A percentile compares a stretch with the other conserved stretches of the same genome.
Evolutionary conservation across 2,113 vertebrate genomes (phyloP).

Genomic region (Puffinus mauretanicus): DNA sequence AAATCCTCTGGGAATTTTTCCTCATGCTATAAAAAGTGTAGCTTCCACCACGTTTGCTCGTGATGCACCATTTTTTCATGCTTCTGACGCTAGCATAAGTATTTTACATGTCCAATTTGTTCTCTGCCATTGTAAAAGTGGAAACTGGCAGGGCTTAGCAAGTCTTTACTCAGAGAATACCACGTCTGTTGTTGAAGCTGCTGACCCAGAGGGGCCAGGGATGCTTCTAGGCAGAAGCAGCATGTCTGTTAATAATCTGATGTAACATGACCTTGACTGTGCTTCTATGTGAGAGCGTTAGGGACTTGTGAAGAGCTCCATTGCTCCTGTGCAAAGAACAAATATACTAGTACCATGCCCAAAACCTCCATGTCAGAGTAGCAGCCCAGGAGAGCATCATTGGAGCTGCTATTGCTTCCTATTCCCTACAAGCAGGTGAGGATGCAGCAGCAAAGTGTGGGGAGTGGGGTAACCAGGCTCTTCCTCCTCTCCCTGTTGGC

Average conservation of each 20-base stretch:
- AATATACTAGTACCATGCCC: background rate
- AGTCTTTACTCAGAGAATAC: background rate
- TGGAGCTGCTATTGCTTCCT: background rate
- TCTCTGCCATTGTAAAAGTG: background rate
- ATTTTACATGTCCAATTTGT: background rate
- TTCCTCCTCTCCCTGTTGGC: background rate
- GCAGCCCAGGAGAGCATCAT: background rate
- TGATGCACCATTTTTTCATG: background rate
- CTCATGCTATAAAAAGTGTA: background rate
- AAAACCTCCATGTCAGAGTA: background rate
- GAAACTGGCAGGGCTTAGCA: background rate
- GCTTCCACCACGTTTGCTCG: background rate
- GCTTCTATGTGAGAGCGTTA: background rate
- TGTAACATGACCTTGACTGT: background rate
- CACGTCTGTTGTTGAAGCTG: background rate
- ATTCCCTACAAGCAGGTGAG: background rate
- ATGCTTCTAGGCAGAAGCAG: background rate
- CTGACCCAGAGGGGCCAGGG: background rate
- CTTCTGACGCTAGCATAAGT: rapidly evolving
- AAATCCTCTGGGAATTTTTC: background rate
- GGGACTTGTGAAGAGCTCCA: background rate
- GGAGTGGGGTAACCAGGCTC: background rate
- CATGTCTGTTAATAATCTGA: background rate
- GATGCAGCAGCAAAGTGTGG: background rate
- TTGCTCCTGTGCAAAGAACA: background rate